Evolutionary conservation across 2,113 vertebrate species (phyloP).

Genomic region (Forbesichthys agassizii): DNA sequence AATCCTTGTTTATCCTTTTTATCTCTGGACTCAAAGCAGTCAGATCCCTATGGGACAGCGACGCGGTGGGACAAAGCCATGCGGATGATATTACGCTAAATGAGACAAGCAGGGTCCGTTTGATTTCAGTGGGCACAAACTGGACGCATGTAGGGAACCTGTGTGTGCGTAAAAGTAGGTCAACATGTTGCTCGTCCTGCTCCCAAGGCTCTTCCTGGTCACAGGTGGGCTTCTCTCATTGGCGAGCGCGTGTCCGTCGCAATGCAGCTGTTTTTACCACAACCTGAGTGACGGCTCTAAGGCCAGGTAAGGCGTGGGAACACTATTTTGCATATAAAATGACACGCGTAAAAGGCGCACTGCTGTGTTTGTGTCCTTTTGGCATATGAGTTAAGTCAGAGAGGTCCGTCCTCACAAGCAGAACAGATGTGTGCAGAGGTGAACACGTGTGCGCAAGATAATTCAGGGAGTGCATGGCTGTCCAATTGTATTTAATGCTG

Average conservation of each 20-base stretch:
- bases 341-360: not conserved
- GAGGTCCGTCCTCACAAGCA: conserved; percentile 1
- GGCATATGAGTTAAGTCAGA: not conserved
- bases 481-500: conserved; percentile 75
- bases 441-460: conserved; percentile 46
- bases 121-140: conserved; percentile 52
- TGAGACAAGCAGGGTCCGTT: conserved; percentile 47
- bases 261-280: conserved; percentile 93
- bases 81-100: conserved; percentile 62
- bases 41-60: conserved; percentile 78
- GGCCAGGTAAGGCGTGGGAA: conserved; percentile 81
- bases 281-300: conserved; percentile 86
- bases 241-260: conserved; percentile 82
- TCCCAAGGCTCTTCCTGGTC: conserved; percentile 78
- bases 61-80: conserved; percentile 69
- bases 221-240: conserved; percentile 71
- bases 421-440: conserved; percentile 49
- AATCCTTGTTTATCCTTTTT: conserved; percentile 94
- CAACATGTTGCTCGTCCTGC: conserved; percentile 82
- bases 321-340: not conserved
- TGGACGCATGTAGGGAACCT: conserved; percentile 55
- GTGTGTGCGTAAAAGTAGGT: conserved; percentile 67
- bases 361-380: conserved; percentile 11
- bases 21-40: conserved; percentile 84
- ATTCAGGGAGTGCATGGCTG: conserved; percentile 63